Evolutionary conservation across 2,113 vertebrate species (phyloP), one percentile per base, ranked within the genome.

Genomic region (Helogale parvula): DNA sequence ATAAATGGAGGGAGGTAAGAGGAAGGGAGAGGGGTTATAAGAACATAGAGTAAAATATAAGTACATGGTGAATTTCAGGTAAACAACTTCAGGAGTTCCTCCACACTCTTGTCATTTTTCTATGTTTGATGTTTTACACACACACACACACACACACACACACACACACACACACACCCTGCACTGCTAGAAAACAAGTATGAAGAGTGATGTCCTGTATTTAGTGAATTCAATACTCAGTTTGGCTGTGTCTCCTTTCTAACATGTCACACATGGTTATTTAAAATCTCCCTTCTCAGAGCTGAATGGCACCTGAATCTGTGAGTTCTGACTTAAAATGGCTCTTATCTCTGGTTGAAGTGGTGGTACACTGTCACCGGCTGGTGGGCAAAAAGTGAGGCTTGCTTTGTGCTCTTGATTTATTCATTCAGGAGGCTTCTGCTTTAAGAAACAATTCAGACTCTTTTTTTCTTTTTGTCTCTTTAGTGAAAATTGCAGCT

Each of bases 401-500:
- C 31, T 33, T 76, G 57, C 38, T 60, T 83, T 54, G 35, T 27
- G 17, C 35, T 68, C 60, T 33, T 92, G 63, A 82, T 33, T 92
- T 68, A 82, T 50, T 94, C 45, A 65, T 45, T 71, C 7, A 82
- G n/a, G 33, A 65, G 33, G 15, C 33, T 88, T 74, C 35, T 52
- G 35, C 19, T 88, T 60, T 69, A 87, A 90, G 50, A 90, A 94
- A 90, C 27, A n/a, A 88, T 12, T 84, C 35, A 85, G 33, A 38
- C 25, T 35, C 95, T 85, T 66, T 57, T 54, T 85, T 52, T n/a
- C 17, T 7, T 35, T 88, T 85, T 89, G 54, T 27, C 13, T 76
- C 95, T 96, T 33, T 4, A 94, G 72, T 25, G 81, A 97, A 96
- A 54, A 66, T 50, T 93, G 94, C 4, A 94, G 50, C 35, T 86